These are phyloP conservation scores for Myiothlypis chrysogaster DNA, from an alignment of 2,797 vertebrate species.

Conservation along the genomic window DNA sequence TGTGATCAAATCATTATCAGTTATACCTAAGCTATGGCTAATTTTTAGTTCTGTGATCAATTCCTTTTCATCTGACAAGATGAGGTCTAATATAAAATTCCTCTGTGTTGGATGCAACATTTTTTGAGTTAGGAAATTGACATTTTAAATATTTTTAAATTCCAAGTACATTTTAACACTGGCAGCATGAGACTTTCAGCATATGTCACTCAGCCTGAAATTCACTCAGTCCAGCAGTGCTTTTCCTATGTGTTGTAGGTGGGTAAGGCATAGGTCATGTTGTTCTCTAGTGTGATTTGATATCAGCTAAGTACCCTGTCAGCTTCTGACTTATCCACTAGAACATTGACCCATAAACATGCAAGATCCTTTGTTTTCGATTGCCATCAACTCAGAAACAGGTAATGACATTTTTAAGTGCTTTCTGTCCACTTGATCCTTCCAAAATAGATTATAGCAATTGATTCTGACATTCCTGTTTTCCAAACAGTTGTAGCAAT, in stretches of 20 bases:
- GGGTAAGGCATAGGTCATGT: not conserved
- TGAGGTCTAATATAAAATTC: not conserved
- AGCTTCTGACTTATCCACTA: slow-evolving; percentile 1
- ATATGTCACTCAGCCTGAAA: not conserved
- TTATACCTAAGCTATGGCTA: not conserved
- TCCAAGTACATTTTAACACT: slow-evolving; percentile 7
- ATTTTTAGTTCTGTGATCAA: slow-evolving; percentile 24
- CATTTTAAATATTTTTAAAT: slow-evolving; percentile 34
- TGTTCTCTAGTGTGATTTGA: slow-evolving; percentile 39
- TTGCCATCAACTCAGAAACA: slow-evolving; percentile 33
- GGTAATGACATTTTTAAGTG: slow-evolving; percentile 20
- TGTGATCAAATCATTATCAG: not conserved
- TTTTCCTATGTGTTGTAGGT: not conserved
- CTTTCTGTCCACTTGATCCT: slow-evolving; percentile 44
- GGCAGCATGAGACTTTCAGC: not conserved
- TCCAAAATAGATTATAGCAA: slow-evolving; percentile 38
- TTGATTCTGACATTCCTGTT: slow-evolving; percentile 28
- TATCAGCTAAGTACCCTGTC: slow-evolving; percentile 56
- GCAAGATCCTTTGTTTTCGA: slow-evolving; percentile 19
- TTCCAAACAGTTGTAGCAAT: not conserved
- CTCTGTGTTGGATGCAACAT: not conserved
- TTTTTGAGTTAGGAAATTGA: not conserved
- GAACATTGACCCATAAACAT: slow-evolving; percentile 41
- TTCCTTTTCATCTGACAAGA: slow-evolving; percentile 38
- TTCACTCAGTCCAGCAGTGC: not conserved